These are phyloP conservation scores for Napeogenes sylphis DNA, from an alignment of 2,888 invertebrate genomes.

Conservation along the genomic window DNA sequence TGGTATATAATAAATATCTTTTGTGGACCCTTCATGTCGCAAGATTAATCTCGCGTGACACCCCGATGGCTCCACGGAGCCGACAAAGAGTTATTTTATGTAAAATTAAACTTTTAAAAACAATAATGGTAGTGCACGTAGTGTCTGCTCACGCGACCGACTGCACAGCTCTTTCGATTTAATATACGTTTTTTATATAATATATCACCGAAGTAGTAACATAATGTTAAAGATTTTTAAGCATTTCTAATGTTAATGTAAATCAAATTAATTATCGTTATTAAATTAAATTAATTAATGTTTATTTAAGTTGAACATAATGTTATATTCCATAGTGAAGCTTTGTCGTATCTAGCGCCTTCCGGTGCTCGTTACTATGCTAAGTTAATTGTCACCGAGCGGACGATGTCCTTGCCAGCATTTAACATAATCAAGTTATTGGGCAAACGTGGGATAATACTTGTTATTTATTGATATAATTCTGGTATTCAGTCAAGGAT, in stretches of 20 bases:
- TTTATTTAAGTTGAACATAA: no score
- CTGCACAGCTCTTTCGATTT: slow-evolving; percentile 50
- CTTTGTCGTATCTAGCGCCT: slow-evolving; percentile 50
- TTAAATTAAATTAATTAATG: no score
- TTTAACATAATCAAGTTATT: slow-evolving; percentile 13
- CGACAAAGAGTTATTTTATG: slow-evolving; percentile 31
- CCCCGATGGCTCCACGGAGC: slow-evolving; percentile 33
- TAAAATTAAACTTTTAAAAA: slow-evolving; percentile 22
- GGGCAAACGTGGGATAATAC: slow-evolving; percentile 19
- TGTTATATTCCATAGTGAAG: slow-evolving; percentile 34
- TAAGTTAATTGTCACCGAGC: slow-evolving; percentile 23
- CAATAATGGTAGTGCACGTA: slow-evolving; percentile 52
- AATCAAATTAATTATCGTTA: no score
- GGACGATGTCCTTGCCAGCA: slow-evolving; percentile 19
- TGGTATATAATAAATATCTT: no score
- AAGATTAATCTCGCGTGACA: slow-evolving; percentile 45
- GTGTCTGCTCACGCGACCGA: slow-evolving; percentile 59
- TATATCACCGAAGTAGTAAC: slow-evolving; percentile 2
- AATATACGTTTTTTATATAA: slow-evolving; percentile 13
- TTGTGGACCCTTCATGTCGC: slow-evolving; percentile 25
- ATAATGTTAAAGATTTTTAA: background rate
- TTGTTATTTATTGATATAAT: slow-evolving; percentile 12
- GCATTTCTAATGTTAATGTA: no score
- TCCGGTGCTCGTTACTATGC: slow-evolving; percentile 36
- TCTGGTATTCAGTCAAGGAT: no score